These are phyloP conservation scores for Pseudorhombus dupliciocellatus DNA, from an alignment of 2,113 vertebrate species.

Conservation along the genomic window DNA sequence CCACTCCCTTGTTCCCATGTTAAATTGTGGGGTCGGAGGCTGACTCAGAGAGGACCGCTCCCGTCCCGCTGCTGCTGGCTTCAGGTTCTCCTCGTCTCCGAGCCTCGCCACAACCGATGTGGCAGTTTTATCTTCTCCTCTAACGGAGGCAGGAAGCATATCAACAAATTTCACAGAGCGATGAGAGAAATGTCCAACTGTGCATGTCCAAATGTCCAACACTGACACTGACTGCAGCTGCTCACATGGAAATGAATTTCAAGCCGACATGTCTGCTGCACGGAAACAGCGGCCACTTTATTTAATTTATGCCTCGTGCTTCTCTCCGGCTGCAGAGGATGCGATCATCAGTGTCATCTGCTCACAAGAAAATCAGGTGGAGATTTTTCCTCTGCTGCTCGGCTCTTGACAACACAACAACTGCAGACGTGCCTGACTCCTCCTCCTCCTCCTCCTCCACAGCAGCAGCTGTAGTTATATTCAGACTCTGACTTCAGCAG, in stretches of 20 bases:
- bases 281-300: slow-evolving; percentile 4
- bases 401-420: slow-evolving; percentile 48
- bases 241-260: slow-evolving; percentile 13
- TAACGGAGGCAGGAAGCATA: not conserved
- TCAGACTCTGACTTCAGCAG: slow-evolving; percentile 68
- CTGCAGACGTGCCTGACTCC: slow-evolving; percentile 55
- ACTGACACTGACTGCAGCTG: slow-evolving; percentile 10
- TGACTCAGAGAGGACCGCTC: not conserved
- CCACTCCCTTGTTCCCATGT: slow-evolving; percentile 19
- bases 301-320: slow-evolving; percentile 14
- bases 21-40: not conserved
- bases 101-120: no score
- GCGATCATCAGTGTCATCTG: slow-evolving; percentile 35
- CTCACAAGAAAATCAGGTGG: slow-evolving; percentile 37
- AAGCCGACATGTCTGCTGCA: not conserved
- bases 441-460: slow-evolving; percentile 47
- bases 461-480: slow-evolving; percentile 75
- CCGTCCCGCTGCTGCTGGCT: no score
- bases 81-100: no score
- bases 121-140: no score
- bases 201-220: not conserved
- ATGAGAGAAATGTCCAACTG: not conserved
- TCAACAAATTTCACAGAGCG: not conserved
- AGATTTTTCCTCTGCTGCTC: slow-evolving; percentile 14
- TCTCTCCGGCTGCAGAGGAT: slow-evolving; percentile 34